Conservation (phyloP, 2,113 vertebrate genomes). For the Casuarius casuarius region DNA sequence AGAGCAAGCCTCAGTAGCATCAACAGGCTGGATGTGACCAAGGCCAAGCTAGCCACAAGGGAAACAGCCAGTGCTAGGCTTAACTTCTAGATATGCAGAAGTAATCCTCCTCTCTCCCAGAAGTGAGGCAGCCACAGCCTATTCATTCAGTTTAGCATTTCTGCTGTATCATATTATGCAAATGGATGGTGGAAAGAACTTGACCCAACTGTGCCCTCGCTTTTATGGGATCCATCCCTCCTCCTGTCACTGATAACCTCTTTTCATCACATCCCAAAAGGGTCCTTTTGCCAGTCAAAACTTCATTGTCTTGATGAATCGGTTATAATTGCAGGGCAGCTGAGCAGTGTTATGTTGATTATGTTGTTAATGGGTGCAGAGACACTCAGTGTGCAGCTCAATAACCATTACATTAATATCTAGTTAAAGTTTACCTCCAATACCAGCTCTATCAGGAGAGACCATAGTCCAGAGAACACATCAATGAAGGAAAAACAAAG, state of each 20-base stretch:
- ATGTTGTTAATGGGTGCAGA: background rate
- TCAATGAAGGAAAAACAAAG: background rate
- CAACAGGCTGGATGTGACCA: background rate
- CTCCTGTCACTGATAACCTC: background rate
- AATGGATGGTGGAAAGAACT: background rate
- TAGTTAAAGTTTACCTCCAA: background rate
- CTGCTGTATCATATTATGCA: background rate
- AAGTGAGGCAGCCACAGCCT: background rate
- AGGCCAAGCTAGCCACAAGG: background rate
- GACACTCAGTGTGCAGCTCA: background rate
- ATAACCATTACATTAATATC: background rate
- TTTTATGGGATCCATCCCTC: background rate
- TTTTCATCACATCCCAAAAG: constrained; percentile 26
- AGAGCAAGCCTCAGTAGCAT: background rate
- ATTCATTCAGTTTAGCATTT: background rate
- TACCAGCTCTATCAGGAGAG: background rate
- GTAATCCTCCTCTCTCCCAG: background rate
- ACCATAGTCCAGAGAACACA: background rate
- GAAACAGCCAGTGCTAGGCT: background rate
- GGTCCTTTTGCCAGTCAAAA: background rate
- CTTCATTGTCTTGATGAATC: constrained; percentile 5
- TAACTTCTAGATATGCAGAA: background rate
- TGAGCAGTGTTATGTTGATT: background rate
- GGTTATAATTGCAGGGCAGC: constrained; percentile 2
- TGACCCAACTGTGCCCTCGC: background rate